phyloP scores from a whole-genome alignment of 2,797 vertebrate genomes.

The Rhinella marina region DNA sequence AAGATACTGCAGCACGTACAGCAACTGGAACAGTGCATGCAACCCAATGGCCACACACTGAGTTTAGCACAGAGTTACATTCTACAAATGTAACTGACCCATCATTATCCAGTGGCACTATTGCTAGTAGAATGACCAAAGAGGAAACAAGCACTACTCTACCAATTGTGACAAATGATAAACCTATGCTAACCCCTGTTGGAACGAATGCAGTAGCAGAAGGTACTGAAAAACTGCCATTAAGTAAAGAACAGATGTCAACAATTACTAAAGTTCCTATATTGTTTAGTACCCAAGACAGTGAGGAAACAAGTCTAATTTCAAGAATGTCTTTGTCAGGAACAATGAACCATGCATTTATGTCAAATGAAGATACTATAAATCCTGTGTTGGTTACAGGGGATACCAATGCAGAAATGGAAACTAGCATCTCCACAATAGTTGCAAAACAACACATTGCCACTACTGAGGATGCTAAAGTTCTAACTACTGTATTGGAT shows the following conservation, averaged over 20 bases:
- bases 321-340: not conserved
- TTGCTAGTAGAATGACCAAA: not conserved
- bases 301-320: conserved; percentile 10
- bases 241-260: not conserved
- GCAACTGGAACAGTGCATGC: not conserved
- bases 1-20: not conserved
- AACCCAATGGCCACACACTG: not conserved
- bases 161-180: not conserved
- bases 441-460: conserved; percentile 9
- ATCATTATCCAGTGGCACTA: not conserved
- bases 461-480: not conserved
- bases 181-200: not conserved
- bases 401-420: not conserved
- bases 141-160: not conserved
- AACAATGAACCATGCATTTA: conserved; percentile 19
- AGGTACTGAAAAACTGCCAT: not conserved
- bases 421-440: not conserved
- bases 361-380: not conserved
- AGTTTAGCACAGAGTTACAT: not conserved
- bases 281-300: conserved; percentile 4
- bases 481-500: conserved; percentile 15
- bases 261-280: conserved; percentile 36
- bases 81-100: not conserved
- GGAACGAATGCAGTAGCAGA: not conserved
- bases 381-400: not conserved